phyloP scores from a whole-genome alignment of 2,113 vertebrate genomes.

The Coptodon bakossiorum region DNA sequence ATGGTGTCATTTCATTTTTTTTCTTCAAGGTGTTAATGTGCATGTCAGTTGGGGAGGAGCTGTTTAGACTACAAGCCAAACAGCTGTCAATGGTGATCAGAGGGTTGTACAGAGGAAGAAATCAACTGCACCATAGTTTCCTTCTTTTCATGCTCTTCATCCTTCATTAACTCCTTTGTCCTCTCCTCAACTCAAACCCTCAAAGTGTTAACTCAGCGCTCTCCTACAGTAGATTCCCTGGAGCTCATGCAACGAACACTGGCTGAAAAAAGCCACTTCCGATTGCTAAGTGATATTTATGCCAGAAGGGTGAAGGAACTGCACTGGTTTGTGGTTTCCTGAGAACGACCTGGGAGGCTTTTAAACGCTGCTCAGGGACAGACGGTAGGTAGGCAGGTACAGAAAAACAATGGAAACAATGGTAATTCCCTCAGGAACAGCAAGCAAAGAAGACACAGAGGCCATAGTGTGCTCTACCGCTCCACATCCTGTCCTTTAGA shows the following conservation, averaged over 20 bases:
- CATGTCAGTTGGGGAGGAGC: neutral
- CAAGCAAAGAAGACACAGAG: conserved; percentile 54
- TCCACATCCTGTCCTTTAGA: conserved; percentile 68
- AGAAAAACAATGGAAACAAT: conserved; percentile 60
- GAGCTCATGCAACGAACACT: neutral
- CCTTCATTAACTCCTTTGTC: neutral
- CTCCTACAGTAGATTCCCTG: neutral
- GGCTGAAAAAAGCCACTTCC: conserved; percentile 31
- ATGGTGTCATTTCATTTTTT: neutral
- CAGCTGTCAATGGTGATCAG: conserved; percentile 19
- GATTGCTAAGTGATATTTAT: conserved; percentile 46
- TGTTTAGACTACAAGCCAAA: conserved; percentile 40
- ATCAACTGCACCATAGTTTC: neutral
- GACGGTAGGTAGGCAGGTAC: conserved; percentile 62
- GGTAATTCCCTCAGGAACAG: conserved; percentile 36
- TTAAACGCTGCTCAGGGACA: conserved; percentile 57
- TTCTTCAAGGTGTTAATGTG: conserved; percentile 8
- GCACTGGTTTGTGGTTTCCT: conserved; percentile 53
- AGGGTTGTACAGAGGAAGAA: neutral
- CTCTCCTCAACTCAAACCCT: neutral
- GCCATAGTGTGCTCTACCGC: conserved; percentile 49
- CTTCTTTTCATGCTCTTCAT: neutral
- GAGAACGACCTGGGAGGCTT: conserved; percentile 54
- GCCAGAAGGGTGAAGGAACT: conserved; percentile 46
- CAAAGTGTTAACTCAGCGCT: conserved; percentile 6